Base-by-base conservation (phyloP, 2,113 vertebrate genomes). In the Eolophus roseicapilla region DNA sequence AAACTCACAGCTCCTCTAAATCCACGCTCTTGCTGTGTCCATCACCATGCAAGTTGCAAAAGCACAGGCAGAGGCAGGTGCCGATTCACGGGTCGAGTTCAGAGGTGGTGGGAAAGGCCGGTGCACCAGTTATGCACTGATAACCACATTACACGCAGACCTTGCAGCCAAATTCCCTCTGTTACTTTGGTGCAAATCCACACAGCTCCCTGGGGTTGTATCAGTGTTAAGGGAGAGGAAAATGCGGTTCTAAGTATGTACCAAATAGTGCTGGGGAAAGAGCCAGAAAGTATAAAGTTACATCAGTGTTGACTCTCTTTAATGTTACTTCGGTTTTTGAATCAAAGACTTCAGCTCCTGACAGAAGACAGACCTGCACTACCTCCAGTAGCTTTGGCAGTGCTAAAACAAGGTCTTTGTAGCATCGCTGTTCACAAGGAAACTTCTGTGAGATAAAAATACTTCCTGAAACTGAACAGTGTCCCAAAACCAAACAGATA, bases 391-490 rank as follows among this genome's bases (percentile, higher is more conserved):
- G 65, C 74, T 90, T 94, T 85, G 9, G 11, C 0, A 0, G 55
- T 91, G 60, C 82, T 88, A 75, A 90, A 95, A 90, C 44, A 87
- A 90, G 64, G 79, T 82, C 73, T 95, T 87, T 11, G 1, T 82
- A 82, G 71, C 90, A 83, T 76, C 80, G 7, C 55, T 71, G 33
- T 63, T 92, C 60, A 63, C 43, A 62, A 86, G 88, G 44, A 91
- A 80, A 84, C 65, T 89, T 93, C 88, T 52, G 52, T 17, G 65
- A 89, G 69, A 91, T 79, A 93, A 93, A 96, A 93, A 94, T 73
- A 93, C 64, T 73, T 95, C 65, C 90, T 95, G 90, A 78, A 93
- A 93, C 82, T 84, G 88, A 94, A 94, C 55, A 94, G 49, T 92
- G 84, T 71, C 89, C 91, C 78, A 21, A 92, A 94, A 70, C 47